Evolutionary conservation across 2,113 vertebrate genomes (phyloP).

Genomic region (Pluvianellus socialis): DNA sequence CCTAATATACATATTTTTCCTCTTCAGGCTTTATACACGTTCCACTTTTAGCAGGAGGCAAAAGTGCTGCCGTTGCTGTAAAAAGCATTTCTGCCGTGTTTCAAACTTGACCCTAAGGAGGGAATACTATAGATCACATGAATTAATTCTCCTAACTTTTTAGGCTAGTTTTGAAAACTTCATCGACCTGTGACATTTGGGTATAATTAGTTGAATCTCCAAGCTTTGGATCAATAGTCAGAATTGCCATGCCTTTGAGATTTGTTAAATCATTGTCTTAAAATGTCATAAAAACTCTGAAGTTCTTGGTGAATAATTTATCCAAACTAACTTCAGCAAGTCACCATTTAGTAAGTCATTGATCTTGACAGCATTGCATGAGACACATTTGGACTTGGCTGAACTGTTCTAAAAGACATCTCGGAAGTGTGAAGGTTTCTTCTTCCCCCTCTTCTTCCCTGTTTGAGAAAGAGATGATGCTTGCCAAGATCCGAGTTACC

Average conservation of each 20-base stretch:
- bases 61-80: not conserved
- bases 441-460: not conserved
- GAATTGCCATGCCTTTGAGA: not conserved
- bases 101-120: not conserved
- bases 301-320: slow-evolving; percentile 12
- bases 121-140: not conserved
- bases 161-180: slow-evolving; percentile 17
- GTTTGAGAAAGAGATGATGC: not conserved
- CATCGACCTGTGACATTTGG: not conserved
- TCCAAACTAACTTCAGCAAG: not conserved
- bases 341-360: not conserved
- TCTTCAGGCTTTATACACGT: not conserved
- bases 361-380: not conserved
- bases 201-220: not conserved
- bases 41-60: not conserved
- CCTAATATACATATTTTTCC: not conserved
- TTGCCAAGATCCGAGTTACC: not conserved
- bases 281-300: not conserved
- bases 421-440: not conserved
- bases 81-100: not conserved
- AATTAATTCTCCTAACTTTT: not conserved
- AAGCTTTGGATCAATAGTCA: not conserved
- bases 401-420: not conserved
- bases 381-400: not conserved
- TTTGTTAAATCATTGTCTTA: not conserved